These are phyloP conservation scores for Aphaenogaster floridana DNA, from an alignment of 1,140 invertebrate species.

Conservation along the genomic window DNA sequence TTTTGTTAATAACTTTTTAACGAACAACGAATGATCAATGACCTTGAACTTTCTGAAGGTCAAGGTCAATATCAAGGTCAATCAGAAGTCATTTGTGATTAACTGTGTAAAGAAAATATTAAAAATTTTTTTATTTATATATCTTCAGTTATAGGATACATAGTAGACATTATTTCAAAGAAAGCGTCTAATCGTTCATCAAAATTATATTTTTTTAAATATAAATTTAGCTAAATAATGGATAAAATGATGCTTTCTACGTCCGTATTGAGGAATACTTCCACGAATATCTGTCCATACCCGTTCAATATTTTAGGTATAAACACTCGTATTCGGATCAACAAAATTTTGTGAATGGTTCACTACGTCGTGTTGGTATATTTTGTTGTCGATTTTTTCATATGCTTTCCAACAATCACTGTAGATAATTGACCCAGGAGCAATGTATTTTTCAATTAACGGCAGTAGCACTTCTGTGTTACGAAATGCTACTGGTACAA, in stretches of 20 bases:
- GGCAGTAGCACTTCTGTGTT: constrained; percentile 2
- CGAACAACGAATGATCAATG: too few relatives aligned
- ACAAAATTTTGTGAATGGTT: background rate
- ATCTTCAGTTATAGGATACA: background rate
- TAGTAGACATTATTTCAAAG: constrained; percentile 6
- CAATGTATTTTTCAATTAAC: constrained; percentile 1
- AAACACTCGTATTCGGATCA: background rate
- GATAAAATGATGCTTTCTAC: background rate
- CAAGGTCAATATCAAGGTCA: too few relatives aligned
- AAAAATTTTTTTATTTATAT: background rate
- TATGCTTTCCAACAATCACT: constrained; percentile 2
- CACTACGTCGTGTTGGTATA: background rate
- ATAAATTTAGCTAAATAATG: constrained; percentile 6
- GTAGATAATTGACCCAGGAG: background rate
- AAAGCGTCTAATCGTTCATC: constrained; percentile 9
- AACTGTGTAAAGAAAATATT: too few relatives aligned
- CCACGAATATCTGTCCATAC: background rate
- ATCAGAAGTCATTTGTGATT: too few relatives aligned
- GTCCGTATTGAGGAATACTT: background rate
- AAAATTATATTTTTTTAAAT: background rate
- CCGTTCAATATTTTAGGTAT: background rate
- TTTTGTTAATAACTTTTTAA: too few relatives aligned
- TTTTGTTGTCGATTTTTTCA: background rate
- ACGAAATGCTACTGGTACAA: too few relatives aligned
- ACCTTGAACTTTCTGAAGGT: too few relatives aligned